Conservation (phyloP, 2,888 invertebrate genomes). For the Coenonympha arcania region DNA sequence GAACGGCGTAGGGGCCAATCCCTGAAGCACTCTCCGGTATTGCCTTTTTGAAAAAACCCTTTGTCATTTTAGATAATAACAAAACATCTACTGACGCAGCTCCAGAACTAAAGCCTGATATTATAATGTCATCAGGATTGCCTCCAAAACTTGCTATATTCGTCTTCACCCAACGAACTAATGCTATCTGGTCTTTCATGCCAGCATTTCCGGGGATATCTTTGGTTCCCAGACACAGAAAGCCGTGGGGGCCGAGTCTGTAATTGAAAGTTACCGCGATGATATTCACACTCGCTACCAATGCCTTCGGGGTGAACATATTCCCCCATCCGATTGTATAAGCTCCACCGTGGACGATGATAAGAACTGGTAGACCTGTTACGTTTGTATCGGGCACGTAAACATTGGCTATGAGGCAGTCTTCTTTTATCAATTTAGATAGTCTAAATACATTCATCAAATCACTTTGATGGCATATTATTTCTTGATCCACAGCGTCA, state of each 20-base stretch:
- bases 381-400: slow-evolving; percentile 33
- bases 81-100: slow-evolving; percentile 43
- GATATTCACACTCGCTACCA: slow-evolving; percentile 34
- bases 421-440: slow-evolving; percentile 27
- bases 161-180: slow-evolving; percentile 37
- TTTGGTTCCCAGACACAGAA: slow-evolving; percentile 36
- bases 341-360: slow-evolving; percentile 59
- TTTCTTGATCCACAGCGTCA: slow-evolving; percentile 31
- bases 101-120: slow-evolving; percentile 49
- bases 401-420: slow-evolving; percentile 37
- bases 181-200: slow-evolving; percentile 40
- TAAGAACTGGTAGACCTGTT: slow-evolving; percentile 45
- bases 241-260: slow-evolving; percentile 39
- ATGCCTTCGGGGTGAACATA: slow-evolving; percentile 31
- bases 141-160: slow-evolving; percentile 41
- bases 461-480: slow-evolving; percentile 29
- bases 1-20: slow-evolving; percentile 33
- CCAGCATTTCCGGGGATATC: slow-evolving; percentile 40
- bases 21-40: slow-evolving; percentile 43
- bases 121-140: slow-evolving; percentile 39
- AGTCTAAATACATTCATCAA: slow-evolving; percentile 3
- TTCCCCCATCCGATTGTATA: slow-evolving; percentile 48
- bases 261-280: slow-evolving; percentile 48
- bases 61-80: slow-evolving; percentile 37
- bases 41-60: slow-evolving; percentile 43